Base-by-base conservation (phyloP, 2,888 invertebrate genomes). In the Cheiracanthium punctorium region DNA sequence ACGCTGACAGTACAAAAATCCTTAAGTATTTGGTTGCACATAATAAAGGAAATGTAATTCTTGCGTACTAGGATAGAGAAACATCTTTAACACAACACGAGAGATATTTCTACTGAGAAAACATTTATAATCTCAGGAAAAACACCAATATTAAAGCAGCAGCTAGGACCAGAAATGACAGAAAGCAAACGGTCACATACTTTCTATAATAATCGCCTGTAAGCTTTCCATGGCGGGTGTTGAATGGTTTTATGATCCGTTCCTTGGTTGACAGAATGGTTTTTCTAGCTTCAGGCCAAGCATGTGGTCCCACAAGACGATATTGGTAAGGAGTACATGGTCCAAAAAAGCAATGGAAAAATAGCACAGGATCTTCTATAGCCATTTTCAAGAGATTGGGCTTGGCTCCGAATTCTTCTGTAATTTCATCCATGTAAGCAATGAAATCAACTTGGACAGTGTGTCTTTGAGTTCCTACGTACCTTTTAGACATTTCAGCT, bases 381-480 rank as follows among this genome's bases (percentile, higher is more conserved):
- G 89, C 75, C 30, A 90, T 89, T 89, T 90, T 90, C 90, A 90
- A 80, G 48, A 92, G 72, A 80, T 91, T 89, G 0, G 93, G 92
- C 79, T 90, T 90, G 85, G 91, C 91, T 29, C 92, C 92, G 43
- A 91, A 89, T 12, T 92, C 67, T 29, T 89, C 88, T 4, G 92
- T 92, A 81, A 93, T 85, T 84, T 92, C 91, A 88, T 93, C 92
- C 92, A 92, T 92, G 88, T 91, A 92, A 10, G 81, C 70, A 20
- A 88, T 85, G 24, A 41, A 77, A 65, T 87, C 87, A 17, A 76
- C 72, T 58, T 87, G 87, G 30, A 87, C 67, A 2, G 87, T 87
- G 37, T 87, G 80, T n/a, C 87, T 75, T n/a, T 81, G 67, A 14
- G 95, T 94, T 91, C 97, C 97, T 20, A 96, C 95, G 91, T 96